phyloP scores from a whole-genome alignment of 2,113 vertebrate genomes.

The Melanostigma gelatinosum region DNA sequence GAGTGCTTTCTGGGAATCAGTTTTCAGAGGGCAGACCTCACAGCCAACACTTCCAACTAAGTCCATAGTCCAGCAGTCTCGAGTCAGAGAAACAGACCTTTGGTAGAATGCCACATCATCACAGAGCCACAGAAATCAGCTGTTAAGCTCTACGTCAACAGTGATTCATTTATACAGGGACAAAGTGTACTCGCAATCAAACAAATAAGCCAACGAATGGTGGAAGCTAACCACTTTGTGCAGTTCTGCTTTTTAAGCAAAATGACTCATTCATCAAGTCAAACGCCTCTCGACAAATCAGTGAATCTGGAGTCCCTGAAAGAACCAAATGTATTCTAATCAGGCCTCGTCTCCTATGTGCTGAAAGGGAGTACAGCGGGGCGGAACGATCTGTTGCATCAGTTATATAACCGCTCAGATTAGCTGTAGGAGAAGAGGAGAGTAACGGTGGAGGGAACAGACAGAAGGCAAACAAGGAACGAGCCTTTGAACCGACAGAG shows the following conservation, averaged over 20 bases:
- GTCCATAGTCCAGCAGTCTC: conserved; percentile 46
- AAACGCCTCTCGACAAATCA: conserved; percentile 22
- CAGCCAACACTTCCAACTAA: conserved; percentile 18
- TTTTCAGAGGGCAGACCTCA: neutral
- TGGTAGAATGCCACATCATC: conserved; percentile 1
- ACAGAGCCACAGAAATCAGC: neutral
- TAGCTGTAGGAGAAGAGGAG: conserved; percentile 39
- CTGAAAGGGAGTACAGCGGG: neutral
- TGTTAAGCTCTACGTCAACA: neutral
- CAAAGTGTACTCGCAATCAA: neutral
- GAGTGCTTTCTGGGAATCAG: neutral
- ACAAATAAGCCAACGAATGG: neutral
- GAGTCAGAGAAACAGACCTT: neutral
- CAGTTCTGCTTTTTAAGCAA: neutral
- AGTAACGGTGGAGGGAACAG: conserved; percentile 18
- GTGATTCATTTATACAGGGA: conserved; percentile 19
- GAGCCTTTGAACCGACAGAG: conserved; percentile 54
- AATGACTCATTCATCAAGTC: conserved; percentile 16
- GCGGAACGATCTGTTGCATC: conserved; percentile 23
- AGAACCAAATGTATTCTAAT: conserved; percentile 37
- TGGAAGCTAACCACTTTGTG: neutral
- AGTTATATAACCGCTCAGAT: conserved; percentile 65
- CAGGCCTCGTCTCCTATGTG: conserved; percentile 24
- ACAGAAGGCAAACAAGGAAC: conserved; percentile 46
- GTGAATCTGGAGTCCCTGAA: conserved; percentile 20